A percentile compares a stretch with the other conserved stretches of the same genome.
These are phyloP conservation scores for Schizopygopsis malacanthus DNA, from an alignment of 2,797 vertebrate species.

Conservation along the genomic window DNA sequence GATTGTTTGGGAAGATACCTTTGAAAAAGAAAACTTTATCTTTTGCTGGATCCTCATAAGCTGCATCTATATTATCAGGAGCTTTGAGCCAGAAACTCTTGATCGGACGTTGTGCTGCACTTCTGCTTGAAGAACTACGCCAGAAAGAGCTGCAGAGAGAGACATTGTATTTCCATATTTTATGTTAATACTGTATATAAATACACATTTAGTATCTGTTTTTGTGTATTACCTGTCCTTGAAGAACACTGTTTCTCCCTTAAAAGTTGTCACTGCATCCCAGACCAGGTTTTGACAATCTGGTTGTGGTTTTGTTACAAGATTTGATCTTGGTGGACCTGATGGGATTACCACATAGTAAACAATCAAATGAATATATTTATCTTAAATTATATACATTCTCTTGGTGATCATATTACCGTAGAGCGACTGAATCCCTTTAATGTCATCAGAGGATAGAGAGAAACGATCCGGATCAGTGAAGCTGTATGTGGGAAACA, in stretches of 20 bases:
- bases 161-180: not conserved
- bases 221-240: slow-evolving; percentile 77
- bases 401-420: too few relatives aligned
- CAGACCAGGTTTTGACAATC: slow-evolving; percentile 71
- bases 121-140: slow-evolving; percentile 68
- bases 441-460: too few relatives aligned
- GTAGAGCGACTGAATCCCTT: too few relatives aligned
- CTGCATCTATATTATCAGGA: slow-evolving; percentile 79
- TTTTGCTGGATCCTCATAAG: slow-evolving; percentile 73
- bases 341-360: too few relatives aligned
- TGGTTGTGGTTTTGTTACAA: slow-evolving; percentile 48
- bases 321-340: not conserved
- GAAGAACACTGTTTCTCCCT: slow-evolving; percentile 80
- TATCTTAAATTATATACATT: too few relatives aligned
- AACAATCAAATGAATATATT: too few relatives aligned
- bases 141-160: slow-evolving; percentile 74
- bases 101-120: slow-evolving; percentile 72
- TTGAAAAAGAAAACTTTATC: slow-evolving; percentile 79
- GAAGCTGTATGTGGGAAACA: too few relatives aligned
- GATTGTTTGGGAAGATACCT: slow-evolving; percentile 67
- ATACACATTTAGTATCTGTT: not conserved
- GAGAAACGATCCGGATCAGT: too few relatives aligned
- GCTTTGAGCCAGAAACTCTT: slow-evolving; percentile 77
- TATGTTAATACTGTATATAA: not conserved
- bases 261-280: slow-evolving; percentile 75